Evolutionary conservation across 2,113 vertebrate species (phyloP), one percentile per base, ranked within the genome.

Genomic region (Pholis gunnellus): DNA sequence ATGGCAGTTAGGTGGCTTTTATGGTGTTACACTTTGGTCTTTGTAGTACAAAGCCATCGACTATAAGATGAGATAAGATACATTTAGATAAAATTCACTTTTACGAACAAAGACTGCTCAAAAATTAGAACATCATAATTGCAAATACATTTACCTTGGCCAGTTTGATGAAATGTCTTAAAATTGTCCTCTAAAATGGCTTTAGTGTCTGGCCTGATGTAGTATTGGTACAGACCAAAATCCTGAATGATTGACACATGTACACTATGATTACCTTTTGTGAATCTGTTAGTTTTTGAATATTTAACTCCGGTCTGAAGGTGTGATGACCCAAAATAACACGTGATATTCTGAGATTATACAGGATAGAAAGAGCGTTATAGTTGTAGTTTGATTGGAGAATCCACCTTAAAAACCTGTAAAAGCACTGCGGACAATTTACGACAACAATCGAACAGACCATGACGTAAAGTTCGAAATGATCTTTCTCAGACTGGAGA

Each of bases 401-500:
- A n/a, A 15, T 48, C 5, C 38, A 44, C 15, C 25, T 14, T 10
- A 34, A 18, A 54, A 69, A 9, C n/a, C 25, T 0, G 6, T 44
- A 79, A 81, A 72, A 59, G 11, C 5, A 17, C 3, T 2, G 0
- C 5, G 5, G 1, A 25, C 40, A 13, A 18, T 48, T 42, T 13
- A 11, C 14, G 11, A 0, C 18, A 34, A n/a, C n/a, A 31, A 31
- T 10, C 10, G 56, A 50, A 59, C 1, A 15, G 8, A 5, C 0
- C 1, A 0, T 22, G 18, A 48, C 1, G 0, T 20, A 0, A 8
- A 57, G 0, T 0, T 27, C 52, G 2, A 2, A 44, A 29, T 20
- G 9, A 77, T 25, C 9, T 64, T 68, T n/a, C 5, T n/a, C 18
- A 11, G 10, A 9, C 46, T 4, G 25, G 36, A 20, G 34, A 20